phyloP scores from a whole-genome alignment of 2,888 invertebrate genomes.

The Athrips mouffetella region DNA sequence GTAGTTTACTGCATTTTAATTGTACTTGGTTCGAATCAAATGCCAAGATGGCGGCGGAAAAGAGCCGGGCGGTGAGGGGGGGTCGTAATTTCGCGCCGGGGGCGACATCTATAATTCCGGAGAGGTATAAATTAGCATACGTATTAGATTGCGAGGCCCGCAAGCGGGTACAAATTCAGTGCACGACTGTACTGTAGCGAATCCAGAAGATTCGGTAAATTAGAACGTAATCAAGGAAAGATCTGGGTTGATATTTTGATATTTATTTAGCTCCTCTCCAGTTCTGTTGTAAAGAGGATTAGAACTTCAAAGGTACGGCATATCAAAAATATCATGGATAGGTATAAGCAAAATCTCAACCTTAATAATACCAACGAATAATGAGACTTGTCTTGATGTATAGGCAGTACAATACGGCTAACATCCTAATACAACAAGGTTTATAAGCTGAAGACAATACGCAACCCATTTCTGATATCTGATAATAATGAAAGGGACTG shows the following conservation, averaged over 20 bases:
- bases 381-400: not conserved
- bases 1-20: slow-evolving; percentile 49
- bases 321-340: too few species aligned
- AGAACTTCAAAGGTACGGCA: too few species aligned
- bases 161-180: slow-evolving; percentile 52
- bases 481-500: not conserved
- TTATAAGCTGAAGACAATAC: not conserved
- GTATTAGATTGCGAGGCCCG: slow-evolving; percentile 64
- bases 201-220: slow-evolving; percentile 40
- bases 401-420: not conserved
- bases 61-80: slow-evolving; percentile 35
- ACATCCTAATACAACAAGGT: not conserved
- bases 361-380: not conserved
- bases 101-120: slow-evolving; percentile 74
- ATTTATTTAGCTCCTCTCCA: too few species aligned
- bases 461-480: not conserved
- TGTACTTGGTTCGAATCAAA: slow-evolving; percentile 50
- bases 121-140: slow-evolving; percentile 74
- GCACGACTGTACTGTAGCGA: slow-evolving; percentile 47
- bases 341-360: too few species aligned
- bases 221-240: slow-evolving; percentile 31
- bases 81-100: slow-evolving; percentile 62
- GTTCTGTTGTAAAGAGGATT: too few species aligned
- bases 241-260: not conserved
- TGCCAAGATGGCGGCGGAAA: slow-evolving; percentile 60